phyloP scores from a whole-genome alignment of 2,113 vertebrate genomes.

The Pogonocichla stellata region DNA sequence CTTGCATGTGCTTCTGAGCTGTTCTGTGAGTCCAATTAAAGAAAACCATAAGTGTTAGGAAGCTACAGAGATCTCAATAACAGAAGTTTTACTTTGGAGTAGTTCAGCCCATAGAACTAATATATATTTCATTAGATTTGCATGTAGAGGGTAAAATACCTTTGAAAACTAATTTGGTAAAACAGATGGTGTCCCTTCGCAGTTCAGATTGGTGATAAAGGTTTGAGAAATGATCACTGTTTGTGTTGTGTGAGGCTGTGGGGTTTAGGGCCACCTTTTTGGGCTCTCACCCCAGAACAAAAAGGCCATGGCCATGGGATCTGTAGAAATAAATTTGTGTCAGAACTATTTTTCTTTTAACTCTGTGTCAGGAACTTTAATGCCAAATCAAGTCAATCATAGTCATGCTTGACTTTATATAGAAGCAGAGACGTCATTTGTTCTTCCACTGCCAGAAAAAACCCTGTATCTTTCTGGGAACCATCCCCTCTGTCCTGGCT shows the following conservation, averaged over 20 bases:
- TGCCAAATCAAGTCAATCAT: neutral
- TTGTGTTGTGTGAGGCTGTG: neutral
- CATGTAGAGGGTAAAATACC: neutral
- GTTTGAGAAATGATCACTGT: neutral
- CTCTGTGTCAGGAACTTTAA: neutral
- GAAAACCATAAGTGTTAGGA: neutral
- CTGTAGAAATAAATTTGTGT: neutral
- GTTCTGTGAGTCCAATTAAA: neutral
- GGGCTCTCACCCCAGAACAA: neutral
- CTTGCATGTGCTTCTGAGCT: neutral
- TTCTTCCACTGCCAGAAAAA: neutral
- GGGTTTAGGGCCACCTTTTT: rapidly evolving
- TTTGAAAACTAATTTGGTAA: neutral
- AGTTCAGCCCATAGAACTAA: neutral
- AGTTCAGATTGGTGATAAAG: neutral
- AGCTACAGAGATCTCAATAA: neutral
- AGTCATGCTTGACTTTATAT: neutral
- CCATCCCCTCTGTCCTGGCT: rapidly evolving
- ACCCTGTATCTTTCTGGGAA: neutral
- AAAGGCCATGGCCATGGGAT: neutral
- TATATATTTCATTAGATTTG: neutral
- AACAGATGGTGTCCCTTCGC: neutral
- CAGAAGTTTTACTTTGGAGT: neutral
- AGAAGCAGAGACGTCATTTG: neutral
- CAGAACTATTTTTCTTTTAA: neutral